Evolutionary conservation across 2,113 vertebrate species (phyloP).

Genomic region (Hyperoodon ampullatus): DNA sequence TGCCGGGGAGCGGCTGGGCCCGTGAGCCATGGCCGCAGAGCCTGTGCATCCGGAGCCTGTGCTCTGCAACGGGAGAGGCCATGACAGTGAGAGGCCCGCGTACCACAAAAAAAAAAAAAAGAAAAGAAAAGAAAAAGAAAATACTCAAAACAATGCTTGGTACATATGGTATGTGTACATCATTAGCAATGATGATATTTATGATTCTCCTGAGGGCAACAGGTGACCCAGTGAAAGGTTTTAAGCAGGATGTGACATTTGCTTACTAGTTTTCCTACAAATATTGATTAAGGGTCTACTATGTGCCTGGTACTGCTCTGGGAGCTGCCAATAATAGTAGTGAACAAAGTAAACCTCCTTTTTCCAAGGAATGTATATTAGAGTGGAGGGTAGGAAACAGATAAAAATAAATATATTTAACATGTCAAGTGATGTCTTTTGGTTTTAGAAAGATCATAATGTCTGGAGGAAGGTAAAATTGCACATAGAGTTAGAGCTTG

Average conservation of each 20-base stretch:
- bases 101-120: background rate
- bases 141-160: background rate
- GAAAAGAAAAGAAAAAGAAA: background rate
- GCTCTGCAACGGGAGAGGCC: no score
- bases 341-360: background rate
- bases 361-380: background rate
- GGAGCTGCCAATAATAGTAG: background rate
- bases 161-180: fast-evolving
- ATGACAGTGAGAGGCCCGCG: no score
- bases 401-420: background rate
- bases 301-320: background rate
- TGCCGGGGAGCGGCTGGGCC: no score
- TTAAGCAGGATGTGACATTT: background rate
- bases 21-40: no score
- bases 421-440: background rate
- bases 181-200: background rate
- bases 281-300: background rate
- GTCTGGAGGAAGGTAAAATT: background rate
- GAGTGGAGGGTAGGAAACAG: background rate
- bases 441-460: background rate
- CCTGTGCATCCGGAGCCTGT: no score
- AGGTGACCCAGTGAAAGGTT: background rate
- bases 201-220: background rate
- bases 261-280: background rate
- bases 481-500: background rate